A percentile compares a stretch with the other conserved stretches of the same genome.
These are phyloP conservation scores for Spodoptera picta DNA, from an alignment of 2,888 invertebrate genomes.

Conservation along the genomic window DNA sequence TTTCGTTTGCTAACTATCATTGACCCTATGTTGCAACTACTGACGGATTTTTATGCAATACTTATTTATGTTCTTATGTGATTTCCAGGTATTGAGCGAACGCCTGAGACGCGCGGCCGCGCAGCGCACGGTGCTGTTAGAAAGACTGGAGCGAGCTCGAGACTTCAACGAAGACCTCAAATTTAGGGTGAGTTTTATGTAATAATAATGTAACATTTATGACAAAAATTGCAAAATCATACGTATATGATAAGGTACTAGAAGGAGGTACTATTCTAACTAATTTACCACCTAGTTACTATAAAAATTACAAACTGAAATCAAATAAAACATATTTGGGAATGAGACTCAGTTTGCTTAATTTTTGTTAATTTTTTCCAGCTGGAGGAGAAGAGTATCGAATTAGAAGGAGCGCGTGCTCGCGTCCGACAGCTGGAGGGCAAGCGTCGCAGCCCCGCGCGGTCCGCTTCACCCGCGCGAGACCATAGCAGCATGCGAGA, in stretches of 20 bases:
- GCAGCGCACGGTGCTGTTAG: slow-evolving; percentile 90
- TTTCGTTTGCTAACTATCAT: too few relatives aligned
- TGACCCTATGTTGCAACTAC: too few relatives aligned
- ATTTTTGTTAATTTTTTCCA: slow-evolving; percentile 70
- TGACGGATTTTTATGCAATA: not conserved
- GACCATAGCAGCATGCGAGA: slow-evolving; percentile 80
- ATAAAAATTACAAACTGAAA: too few relatives aligned
- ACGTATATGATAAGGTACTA: too few relatives aligned
- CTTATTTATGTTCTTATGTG: slow-evolving; percentile 22
- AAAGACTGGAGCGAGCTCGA: slow-evolving; percentile 92
- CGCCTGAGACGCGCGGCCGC: slow-evolving; percentile 91
- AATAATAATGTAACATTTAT: too few relatives aligned
- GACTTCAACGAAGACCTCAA: slow-evolving; percentile 95
- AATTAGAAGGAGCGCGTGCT: slow-evolving; percentile 94
- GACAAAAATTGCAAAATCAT: too few relatives aligned
- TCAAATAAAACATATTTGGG: too few relatives aligned
- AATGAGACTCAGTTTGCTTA: too few relatives aligned
- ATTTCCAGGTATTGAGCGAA: slow-evolving; percentile 91
- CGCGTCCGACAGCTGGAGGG: slow-evolving; percentile 92
- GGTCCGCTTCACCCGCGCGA: slow-evolving; percentile 61
- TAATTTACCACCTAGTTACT: too few relatives aligned
- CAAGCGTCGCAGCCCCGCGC: slow-evolving; percentile 55
- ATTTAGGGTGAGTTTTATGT: slow-evolving; percentile 90
- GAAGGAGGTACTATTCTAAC: too few relatives aligned
- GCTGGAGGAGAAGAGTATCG: slow-evolving; percentile 95